Evolutionary conservation across 2,888 invertebrate species (phyloP), one percentile per base, ranked within the genome.

Genomic region (Hydrotaea diabolus): DNA sequence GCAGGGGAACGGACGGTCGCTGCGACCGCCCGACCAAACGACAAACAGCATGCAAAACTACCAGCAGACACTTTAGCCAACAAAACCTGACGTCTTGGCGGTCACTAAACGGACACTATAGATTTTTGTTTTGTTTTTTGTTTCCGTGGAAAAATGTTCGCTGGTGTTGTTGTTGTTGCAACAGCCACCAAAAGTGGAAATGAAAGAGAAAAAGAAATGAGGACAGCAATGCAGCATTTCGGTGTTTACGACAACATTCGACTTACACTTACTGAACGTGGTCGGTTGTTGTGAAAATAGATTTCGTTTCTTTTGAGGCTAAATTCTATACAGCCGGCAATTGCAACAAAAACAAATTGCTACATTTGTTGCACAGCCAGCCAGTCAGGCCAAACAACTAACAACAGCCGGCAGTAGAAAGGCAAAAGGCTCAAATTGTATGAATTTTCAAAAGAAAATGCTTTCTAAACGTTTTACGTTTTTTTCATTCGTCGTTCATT

Each of bases 311-410:
- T 66, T 46, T 19, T 26, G 74, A 36, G 21, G 39, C 69, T 26
- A 66, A 80, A 80, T 74, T 80, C 71, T 31, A 46, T 69, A 23
- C 46, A 15, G 23, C 59, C 23, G 26, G 19, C 31, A 69, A 43
- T 46, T 66, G 43, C 69, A 80, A 59, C 77, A 77, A 80, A 79
- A 80, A 85, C 85, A 82, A 82, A 85, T 85, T 82, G 79, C 74
- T 82, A 85, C 82, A 85, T 85, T 82, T 80, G 79, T 85, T 80
- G 74, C 82, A 85, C 82, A 53, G 78, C 57, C 62, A 80, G 21
- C 39, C 39, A 36, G 36, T n/a, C 36, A 39, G 39, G 39, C 39
- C 39, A 39, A 13, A 3, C 36, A 3, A 39, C 39, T 8, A 53
- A 64, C 71, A 64, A 59, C 59, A 66, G 73, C 53, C 72, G 46